phyloP scores from a whole-genome alignment of 2,113 vertebrate species.

The Larimichthys crocea region DNA sequence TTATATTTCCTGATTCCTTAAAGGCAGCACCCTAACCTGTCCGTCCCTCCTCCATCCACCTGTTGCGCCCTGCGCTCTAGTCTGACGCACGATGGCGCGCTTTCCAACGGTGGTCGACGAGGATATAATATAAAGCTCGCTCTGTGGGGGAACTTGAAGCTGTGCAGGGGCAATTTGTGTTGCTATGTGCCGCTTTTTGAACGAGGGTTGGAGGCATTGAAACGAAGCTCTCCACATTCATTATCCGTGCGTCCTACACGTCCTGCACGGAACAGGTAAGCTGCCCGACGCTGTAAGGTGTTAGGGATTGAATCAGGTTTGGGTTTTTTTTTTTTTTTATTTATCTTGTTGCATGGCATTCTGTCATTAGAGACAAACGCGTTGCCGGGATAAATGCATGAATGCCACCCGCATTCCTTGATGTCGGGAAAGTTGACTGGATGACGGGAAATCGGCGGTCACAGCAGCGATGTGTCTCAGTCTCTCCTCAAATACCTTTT shows the following conservation, averaged over 20 bases:
- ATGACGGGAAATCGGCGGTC: constrained; percentile 22
- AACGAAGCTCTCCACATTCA: constrained; percentile 18
- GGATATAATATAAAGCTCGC: not conserved
- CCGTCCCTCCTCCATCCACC: constrained; percentile 54
- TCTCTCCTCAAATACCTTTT: not conserved
- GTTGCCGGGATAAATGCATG: constrained; percentile 26
- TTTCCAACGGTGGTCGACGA: not conserved
- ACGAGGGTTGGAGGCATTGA: constrained; percentile 6
- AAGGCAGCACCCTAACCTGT: constrained; percentile 13
- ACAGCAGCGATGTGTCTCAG: not conserved
- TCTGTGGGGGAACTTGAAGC: constrained; percentile 65
- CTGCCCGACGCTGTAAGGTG: not conserved
- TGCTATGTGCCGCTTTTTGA: constrained; percentile 39
- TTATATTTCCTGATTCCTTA: not conserved
- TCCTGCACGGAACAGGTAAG: constrained; percentile 64
- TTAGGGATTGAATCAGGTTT: constrained; percentile 5
- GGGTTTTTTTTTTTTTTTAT: not conserved
- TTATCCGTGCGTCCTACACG: constrained; percentile 11
- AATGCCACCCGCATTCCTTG: constrained; percentile 55
- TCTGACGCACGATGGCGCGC: constrained; percentile 72
- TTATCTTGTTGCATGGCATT: not conserved
- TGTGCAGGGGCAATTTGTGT: constrained; percentile 30
- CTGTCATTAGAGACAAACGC: constrained; percentile 27
- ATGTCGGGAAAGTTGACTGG: constrained; percentile 69
- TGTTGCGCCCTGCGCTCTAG: constrained; percentile 55